Evolutionary conservation across 2,888 invertebrate species (phyloP).

Genomic region (Stenolophus ochropezus): DNA sequence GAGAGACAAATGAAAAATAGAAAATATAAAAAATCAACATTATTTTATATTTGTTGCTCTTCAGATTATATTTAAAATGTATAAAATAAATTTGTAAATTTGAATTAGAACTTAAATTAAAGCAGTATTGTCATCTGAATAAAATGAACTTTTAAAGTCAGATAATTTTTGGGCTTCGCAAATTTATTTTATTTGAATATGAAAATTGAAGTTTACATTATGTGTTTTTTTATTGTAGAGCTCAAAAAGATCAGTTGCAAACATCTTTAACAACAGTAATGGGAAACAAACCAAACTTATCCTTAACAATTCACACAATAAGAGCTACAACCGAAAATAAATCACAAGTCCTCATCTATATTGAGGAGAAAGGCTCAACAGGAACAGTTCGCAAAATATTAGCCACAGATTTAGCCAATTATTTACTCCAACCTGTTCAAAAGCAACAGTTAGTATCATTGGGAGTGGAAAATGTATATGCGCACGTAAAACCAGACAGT

Average conservation of each 20-base stretch:
- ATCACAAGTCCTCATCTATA: conserved; percentile 83
- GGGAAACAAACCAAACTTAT: conserved; percentile 89
- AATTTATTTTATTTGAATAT: no score
- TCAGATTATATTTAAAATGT: no score
- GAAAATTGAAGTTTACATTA: no score
- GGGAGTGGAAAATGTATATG: conserved; percentile 82
- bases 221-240: conserved; percentile 74
- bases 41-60: no score
- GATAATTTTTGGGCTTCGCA: no score
- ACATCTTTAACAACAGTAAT: conserved; percentile 82
- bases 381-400: conserved; percentile 82
- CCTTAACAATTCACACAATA: conserved; percentile 85
- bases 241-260: conserved; percentile 82
- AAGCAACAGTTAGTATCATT: conserved; percentile 84
- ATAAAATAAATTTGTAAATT: no score
- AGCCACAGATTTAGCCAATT: conserved; percentile 82
- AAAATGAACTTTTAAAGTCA: no score
- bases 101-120: no score
- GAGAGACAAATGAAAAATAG: background rate
- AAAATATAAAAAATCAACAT: conserved; percentile 5
- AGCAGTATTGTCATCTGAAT: no score
- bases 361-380: conserved; percentile 82
- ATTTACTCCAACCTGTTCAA: conserved; percentile 81
- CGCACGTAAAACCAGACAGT: conserved; percentile 85
- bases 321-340: conserved; percentile 87